Base-by-base conservation (phyloP, 2,888 invertebrate species). In the Agrenia bidenticulata region DNA sequence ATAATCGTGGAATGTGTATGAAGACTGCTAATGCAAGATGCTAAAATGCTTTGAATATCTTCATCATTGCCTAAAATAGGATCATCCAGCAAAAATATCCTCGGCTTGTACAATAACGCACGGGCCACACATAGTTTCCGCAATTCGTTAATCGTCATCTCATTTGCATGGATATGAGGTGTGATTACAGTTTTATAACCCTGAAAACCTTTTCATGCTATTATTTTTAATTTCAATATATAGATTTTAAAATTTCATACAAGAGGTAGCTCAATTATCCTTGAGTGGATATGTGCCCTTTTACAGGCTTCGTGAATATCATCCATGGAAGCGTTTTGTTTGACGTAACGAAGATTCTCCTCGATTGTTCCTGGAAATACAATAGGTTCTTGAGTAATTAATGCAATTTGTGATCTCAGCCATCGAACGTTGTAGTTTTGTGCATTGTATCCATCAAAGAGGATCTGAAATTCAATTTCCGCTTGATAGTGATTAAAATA, bases 301-400 rank as follows among this genome's bases (percentile, higher is more conserved):
- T 67, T 63, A 27, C 73, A 73, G 0, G 67, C 72, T 4, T 32
- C 27, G 0, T 50, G 41, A 11, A 73, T 50, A 5, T 73, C 72
- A 0, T 57, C 60, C 11, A 60, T 49, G 32, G n/a, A 56, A 0
- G 66, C 64, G 21, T 42, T n/a, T 7, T 45, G 32, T 49, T 68
- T 66, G 7, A 56, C 66, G 21, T 56, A 71, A 7, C 60, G 49
- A 49, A 73, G 55, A 53, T 73, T 73, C 54, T 72, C 68, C 13
- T 63, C 65, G 41, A 73, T 58, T 1, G 68, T 72, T 1, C 57
- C 62, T 15, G 67, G 68, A 39, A 72, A 65, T 2, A 73, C 39
- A 1, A 58, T 49, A 1, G 66, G 64, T 15, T 62, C 57, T 51
- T 73, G 61, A 11, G 66, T 37, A 1, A 73, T 42, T 5, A 51